Evolutionary conservation across 2,113 vertebrate genomes (phyloP).

Genomic region (Myxocyprinus asiaticus): DNA sequence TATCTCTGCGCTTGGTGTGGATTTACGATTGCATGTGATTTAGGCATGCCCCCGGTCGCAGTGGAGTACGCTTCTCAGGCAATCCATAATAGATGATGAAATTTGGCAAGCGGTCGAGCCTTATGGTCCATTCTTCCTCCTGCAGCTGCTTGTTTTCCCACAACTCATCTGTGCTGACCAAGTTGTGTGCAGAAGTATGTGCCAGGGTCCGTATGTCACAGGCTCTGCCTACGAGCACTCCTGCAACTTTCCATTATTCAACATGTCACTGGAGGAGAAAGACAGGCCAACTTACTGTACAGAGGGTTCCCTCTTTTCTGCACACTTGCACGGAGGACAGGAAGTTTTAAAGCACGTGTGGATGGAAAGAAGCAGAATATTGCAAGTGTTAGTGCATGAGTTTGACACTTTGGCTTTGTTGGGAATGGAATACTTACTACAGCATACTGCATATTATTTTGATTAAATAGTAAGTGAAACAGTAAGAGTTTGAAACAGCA

Average conservation of each 20-base stretch:
- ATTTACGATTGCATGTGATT: conserved; percentile 69
- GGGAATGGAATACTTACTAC: too few relatives aligned
- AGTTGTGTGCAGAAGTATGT: conserved; percentile 70
- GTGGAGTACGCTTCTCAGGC: conserved; percentile 74
- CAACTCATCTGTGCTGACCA: conserved; percentile 83
- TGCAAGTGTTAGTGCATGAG: too few relatives aligned
- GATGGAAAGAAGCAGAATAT: too few relatives aligned
- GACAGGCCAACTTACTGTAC: too few relatives aligned
- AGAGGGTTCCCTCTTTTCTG: too few relatives aligned
- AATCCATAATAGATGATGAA: conserved; percentile 87
- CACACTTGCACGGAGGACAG: too few relatives aligned
- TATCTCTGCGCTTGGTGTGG: conserved; percentile 24
- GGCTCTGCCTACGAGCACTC: conserved; percentile 72
- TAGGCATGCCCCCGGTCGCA: conserved; percentile 71
- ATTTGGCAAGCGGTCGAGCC: conserved; percentile 80
- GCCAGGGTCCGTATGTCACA: conserved; percentile 73
- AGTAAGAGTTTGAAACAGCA: too few relatives aligned
- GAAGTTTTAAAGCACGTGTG: too few relatives aligned
- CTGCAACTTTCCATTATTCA: conserved; percentile 73
- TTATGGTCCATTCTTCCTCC: conserved; percentile 82
- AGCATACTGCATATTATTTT: too few relatives aligned
- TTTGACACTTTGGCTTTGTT: too few relatives aligned
- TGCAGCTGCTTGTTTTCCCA: conserved; percentile 83
- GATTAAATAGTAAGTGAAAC: too few relatives aligned
- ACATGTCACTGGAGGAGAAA: too few relatives aligned